phyloP scores from a whole-genome alignment of 2,797 vertebrate genomes.

The Phataginus tricuspis region DNA sequence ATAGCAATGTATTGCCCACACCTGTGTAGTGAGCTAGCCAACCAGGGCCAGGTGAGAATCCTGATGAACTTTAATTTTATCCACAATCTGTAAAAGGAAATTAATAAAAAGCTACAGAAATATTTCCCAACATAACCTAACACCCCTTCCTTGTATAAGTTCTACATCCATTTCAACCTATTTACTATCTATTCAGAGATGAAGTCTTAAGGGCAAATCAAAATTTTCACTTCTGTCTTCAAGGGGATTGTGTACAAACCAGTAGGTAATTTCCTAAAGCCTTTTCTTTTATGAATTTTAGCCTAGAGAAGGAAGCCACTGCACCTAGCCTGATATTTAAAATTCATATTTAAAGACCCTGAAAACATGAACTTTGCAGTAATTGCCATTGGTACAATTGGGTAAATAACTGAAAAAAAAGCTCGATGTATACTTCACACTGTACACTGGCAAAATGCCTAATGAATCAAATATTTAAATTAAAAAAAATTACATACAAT shows the following conservation, averaged over 20 bases:
- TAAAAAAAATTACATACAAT: background rate
- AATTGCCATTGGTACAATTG: background rate
- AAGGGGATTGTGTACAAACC: background rate
- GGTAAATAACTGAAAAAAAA: background rate
- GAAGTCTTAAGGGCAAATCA: background rate
- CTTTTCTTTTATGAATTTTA: background rate
- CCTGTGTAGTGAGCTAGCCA: no score
- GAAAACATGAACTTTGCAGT: background rate
- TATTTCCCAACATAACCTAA: background rate
- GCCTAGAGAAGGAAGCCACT: background rate
- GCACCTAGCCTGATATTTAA: background rate
- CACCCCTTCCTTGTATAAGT: background rate
- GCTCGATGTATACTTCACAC: background rate
- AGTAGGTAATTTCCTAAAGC: background rate
- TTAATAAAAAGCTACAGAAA: background rate
- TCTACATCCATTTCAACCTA: background rate
- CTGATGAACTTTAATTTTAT: no score
- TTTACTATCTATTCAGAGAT: conserved; percentile 13
- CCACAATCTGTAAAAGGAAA: background rate
- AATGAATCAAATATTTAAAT: background rate
- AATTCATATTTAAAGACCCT: background rate
- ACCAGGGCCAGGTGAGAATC: no score
- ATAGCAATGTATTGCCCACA: no score
- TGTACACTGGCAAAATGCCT: background rate
- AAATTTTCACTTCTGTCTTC: background rate